Evolutionary conservation across 2,888 invertebrate genomes (phyloP).

Genomic region (Lamproptera curius): DNA sequence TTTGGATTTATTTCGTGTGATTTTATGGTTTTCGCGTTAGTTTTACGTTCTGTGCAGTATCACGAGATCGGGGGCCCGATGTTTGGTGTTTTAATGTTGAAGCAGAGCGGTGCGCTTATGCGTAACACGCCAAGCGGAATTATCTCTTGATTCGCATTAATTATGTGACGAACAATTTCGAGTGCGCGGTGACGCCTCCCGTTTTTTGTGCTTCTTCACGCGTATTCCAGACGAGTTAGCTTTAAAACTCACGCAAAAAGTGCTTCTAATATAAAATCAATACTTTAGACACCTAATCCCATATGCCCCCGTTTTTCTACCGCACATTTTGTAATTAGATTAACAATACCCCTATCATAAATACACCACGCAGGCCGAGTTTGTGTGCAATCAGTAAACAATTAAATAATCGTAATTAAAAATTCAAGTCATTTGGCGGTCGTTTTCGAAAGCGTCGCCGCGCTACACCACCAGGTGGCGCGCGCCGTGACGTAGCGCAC

Average conservation of each 20-base stretch:
- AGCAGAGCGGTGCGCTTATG: conserved; percentile 37
- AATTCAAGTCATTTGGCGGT: conserved; percentile 49
- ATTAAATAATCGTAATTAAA: conserved; percentile 33
- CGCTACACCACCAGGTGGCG: conserved; percentile 40
- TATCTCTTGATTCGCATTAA: conserved; percentile 66
- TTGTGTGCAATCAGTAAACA: conserved; percentile 29
- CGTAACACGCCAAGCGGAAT: conserved; percentile 49
- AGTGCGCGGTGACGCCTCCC: conserved; percentile 62
- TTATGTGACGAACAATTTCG: conserved; percentile 72
- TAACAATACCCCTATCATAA: background rate
- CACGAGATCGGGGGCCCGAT: background rate
- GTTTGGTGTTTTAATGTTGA: conserved; percentile 29
- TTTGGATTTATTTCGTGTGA: conserved; percentile 10
- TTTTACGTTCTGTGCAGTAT: background rate
- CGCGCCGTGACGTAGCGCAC: conserved; percentile 45
- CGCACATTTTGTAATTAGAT: background rate
- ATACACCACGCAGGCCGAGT: conserved; percentile 6
- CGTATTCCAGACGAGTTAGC: background rate
- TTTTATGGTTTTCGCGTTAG: conserved; percentile 17
- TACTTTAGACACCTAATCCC: conserved; percentile 29
- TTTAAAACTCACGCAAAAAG: conserved; percentile 32
- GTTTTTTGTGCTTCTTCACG: conserved; percentile 1
- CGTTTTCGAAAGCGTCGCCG: conserved; percentile 48
- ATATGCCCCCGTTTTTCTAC: background rate
- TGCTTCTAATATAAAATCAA: conserved; percentile 63